Evolutionary conservation across 2,888 invertebrate species (phyloP), one percentile per base, ranked within the genome.

Genomic region (Smittia sp.): DNA sequence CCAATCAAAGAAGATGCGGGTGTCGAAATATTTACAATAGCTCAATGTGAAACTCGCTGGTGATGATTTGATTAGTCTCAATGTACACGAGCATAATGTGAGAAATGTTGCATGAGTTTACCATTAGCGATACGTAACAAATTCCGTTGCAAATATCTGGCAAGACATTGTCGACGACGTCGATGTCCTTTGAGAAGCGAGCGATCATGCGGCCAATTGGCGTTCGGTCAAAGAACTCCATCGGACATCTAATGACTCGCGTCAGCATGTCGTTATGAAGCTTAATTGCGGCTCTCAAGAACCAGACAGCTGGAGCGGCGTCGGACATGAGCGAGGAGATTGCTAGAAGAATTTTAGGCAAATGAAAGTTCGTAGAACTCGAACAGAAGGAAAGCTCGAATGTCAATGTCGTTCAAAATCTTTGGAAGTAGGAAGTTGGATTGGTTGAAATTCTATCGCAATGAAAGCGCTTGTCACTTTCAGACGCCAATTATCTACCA

Each of bases 131-230:
- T 39, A 63, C 18, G 15, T 63, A 15, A 73, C 41, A 24, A 62
- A n/a, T 18, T 15, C n/a, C 38, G 9, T 3, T 62, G 41, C 11
- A 76, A 54, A 39, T 65, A 41, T 25, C 65, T 74, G 86, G 85
- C 77, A 88, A 79, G 75, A 79, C 79, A 76, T 81, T 79, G 80
- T 88, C 87, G 81, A 86, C 78, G 76, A 83, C 80, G 79, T 86
- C 84, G 75, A 87, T 80, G 80, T 88, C 88, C 76, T 81, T 84
- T 75, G 86, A 82, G 79, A 87, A 86, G 76, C 89, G 84, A 80
- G 87, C 86, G 72, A 89, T 80, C 76, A 89, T 85, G 73, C 89
- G 83, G 75, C 88, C 89, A 76, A 84, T 78, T 9, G 89, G 89
- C 75, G 86, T 86, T 41, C 84, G 85, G 79, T 89, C 87, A 80